Base-by-base conservation (phyloP, 1,140 invertebrate species). In the Nomia melanderi region DNA sequence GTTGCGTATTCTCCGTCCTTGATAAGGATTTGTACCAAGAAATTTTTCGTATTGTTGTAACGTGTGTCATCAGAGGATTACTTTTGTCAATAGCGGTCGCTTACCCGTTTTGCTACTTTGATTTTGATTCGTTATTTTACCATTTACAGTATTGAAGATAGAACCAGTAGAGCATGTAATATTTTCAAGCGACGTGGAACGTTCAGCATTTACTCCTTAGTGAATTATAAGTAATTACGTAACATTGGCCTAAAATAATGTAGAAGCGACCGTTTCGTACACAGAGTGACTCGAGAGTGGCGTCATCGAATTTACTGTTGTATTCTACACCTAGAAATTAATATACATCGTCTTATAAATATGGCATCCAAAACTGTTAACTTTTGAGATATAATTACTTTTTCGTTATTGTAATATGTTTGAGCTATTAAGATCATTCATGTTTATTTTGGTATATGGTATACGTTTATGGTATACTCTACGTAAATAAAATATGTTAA, bases 1-100 rank as follows among this genome's bases (percentile, higher is more conserved):
- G 54, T 77, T 53, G 57, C 64, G 57, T 77, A 53, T 65, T 41
- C 29, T 83, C 81, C 81, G 73, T 83, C 78, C 83, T 83, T 64
- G 64, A 77, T 79, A 83, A 83, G 77, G 73, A 83, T 79, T 79
- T 54, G 56, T 62, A n/a, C 41, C 29, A 60, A 78, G 44, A 66
- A 72, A 64, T 33, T 53, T 56, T 65, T 72, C 63, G 56, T 63
- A 50, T 73, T 71, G 17, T 71, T 77, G 60, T 56, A 25, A 54
- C 20, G 20, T 65, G 27, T 60, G 44, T 77, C 44, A 64, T 72
- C 59, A 39, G 9, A 59, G 36, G 14, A 47, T 60, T 71, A 50
- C 6, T 71, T 71, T 54, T 71, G 44, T 63, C 66, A 71, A 53
- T 39, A 47, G 54, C 54, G 73, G 73, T 69, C 65, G 64, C 73